Base-by-base conservation (phyloP, 1,140 invertebrate genomes). In the Drosophila subpulchrella region DNA sequence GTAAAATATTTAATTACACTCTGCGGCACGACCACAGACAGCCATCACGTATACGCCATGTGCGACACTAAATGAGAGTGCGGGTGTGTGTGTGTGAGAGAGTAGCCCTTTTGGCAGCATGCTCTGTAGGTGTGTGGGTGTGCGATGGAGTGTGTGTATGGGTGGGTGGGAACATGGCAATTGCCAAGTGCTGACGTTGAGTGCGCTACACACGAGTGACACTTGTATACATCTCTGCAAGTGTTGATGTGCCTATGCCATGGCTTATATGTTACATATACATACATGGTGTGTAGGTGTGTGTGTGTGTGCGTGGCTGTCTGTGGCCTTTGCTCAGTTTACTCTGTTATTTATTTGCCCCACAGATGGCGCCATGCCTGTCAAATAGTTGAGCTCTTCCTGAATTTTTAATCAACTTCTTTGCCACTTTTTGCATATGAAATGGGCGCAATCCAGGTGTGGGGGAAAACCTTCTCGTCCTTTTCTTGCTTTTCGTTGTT, bases 1-100 rank as follows among this genome's bases (percentile, higher is more conserved):
- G 84, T 89, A 89, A 89, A 89, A 89, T 89, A 89, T 89, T 89
- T 89, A 89, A 89, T 89, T 89, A 89, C 85, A 89, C 80, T 90
- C 74, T 86, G 75, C 76, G 83, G 82, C 78, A 74, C 76, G 50
- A 53, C 62, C 83, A 56, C 83, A 74, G 50, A 50, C 67, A 46
- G 47, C 48, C 73, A 77, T 32, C 73, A 76, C 73, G 73, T 76
- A 76, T 76, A 67, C 73, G 73, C 72, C 73, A 60, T 73, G 70
- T 73, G 70, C 39, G 70, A 53, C 70, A 68, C 55, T 71, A 70
- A 71, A 57, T 58, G 73, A 60, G 56, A 39, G 50, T 34, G n/a
- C n/a, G n/a, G n/a, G n/a, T n/a, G n/a, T n/a, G 72, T 34, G n/a
- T 67, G 47, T 44, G 68, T 6, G 15, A 17, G 44, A 38, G 59